A percentile compares a stretch with the other conserved stretches of the same genome.
These are phyloP conservation scores for Ennomos erosarius DNA, from an alignment of 2,888 invertebrate species.

Conservation along the genomic window DNA sequence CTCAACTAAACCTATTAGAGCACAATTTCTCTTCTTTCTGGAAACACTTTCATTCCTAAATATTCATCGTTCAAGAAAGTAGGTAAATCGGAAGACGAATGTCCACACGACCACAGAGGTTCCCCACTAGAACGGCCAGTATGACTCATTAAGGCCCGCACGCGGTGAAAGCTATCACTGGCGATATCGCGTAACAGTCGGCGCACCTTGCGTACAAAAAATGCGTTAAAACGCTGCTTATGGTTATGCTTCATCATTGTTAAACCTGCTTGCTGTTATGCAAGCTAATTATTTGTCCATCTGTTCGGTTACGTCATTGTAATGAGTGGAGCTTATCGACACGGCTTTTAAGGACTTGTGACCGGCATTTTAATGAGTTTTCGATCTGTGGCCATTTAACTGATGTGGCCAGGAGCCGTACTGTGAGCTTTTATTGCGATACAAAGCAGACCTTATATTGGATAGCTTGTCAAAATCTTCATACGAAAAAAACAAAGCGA, in stretches of 20 bases:
- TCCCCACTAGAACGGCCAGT: slow-evolving; percentile 5
- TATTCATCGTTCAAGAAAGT: slow-evolving; percentile 22
- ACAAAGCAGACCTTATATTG: too few relatives aligned
- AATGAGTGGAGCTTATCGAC: slow-evolving; percentile 2
- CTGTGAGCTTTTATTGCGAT: background rate
- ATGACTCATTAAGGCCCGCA: slow-evolving; percentile 21
- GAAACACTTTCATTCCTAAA: slow-evolving; percentile 26
- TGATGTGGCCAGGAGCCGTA: too few relatives aligned
- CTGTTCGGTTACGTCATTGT: slow-evolving; percentile 20
- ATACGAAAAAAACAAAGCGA: too few relatives aligned
- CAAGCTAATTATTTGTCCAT: slow-evolving; percentile 23
- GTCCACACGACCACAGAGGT: slow-evolving; percentile 16
- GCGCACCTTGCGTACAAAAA: slow-evolving; percentile 15
- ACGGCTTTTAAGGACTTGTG: slow-evolving; percentile 12
- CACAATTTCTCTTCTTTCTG: slow-evolving; percentile 3
- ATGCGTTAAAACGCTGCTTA: slow-evolving; percentile 20
- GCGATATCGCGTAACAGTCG: slow-evolving; percentile 9
- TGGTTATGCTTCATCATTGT: slow-evolving; percentile 17
- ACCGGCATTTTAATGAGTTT: slow-evolving; percentile 14
- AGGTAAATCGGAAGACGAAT: slow-evolving; percentile 20
- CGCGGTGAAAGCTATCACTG: slow-evolving; percentile 23
- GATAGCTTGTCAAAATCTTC: too few relatives aligned
- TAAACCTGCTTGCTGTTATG: slow-evolving; percentile 17
- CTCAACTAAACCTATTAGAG: too few relatives aligned
- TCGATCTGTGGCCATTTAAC: slow-evolving; percentile 1